These are phyloP conservation scores for Tridacna crocea DNA, from an alignment of 2,888 invertebrate genomes.

Conservation along the genomic window DNA sequence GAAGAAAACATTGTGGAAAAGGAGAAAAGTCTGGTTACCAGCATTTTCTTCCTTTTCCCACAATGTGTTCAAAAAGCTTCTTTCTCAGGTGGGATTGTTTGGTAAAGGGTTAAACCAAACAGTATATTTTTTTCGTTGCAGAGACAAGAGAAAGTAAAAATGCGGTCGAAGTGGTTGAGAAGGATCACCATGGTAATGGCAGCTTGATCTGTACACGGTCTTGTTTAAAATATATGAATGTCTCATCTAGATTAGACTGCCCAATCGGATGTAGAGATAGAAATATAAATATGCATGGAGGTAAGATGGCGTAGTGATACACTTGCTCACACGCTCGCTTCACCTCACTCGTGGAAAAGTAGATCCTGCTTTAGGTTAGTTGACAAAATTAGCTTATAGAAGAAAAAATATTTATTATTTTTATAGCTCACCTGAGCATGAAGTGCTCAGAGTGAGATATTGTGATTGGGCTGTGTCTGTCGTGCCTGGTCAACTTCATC, in stretches of 20 bases:
- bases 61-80: neutral
- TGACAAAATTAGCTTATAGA: too few relatives aligned
- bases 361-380: neutral
- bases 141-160: constrained; percentile 15
- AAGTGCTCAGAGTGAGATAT: neutral
- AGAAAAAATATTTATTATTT: neutral
- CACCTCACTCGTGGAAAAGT: constrained; percentile 7
- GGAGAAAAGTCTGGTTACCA: neutral
- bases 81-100: too few relatives aligned
- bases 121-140: neutral
- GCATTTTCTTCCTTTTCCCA: neutral
- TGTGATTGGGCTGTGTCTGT: neutral
- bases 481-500: neutral
- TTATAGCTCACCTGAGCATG: neutral
- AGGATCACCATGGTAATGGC: constrained; percentile 43
- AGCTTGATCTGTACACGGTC: constrained; percentile 38
- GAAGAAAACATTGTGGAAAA: neutral
- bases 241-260: constrained; percentile 34
- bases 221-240: constrained; percentile 49
- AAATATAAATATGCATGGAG: constrained; percentile 46
- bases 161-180: constrained; percentile 8
- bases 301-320: constrained; percentile 48
- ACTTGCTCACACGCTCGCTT: constrained; percentile 26
- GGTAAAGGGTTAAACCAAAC: neutral
- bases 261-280: constrained; percentile 29